Evolutionary conservation across 2,113 vertebrate genomes (phyloP).

Genomic region (Takifugu flavidus): DNA sequence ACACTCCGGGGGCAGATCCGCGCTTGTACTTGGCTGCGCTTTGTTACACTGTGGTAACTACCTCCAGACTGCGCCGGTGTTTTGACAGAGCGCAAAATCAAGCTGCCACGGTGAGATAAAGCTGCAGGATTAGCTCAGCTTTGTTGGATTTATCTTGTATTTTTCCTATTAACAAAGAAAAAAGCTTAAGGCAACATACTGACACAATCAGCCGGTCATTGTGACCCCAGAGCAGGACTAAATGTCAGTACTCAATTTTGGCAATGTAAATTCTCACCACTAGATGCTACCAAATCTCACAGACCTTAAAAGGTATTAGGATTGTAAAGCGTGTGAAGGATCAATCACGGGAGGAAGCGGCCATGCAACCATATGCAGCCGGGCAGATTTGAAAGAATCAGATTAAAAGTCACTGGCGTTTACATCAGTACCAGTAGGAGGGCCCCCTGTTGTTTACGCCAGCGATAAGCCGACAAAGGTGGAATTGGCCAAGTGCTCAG

Average conservation of each 20-base stretch:
- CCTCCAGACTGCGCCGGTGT: slow-evolving; percentile 12
- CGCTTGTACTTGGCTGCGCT: slow-evolving; percentile 11
- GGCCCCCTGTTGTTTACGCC: slow-evolving; percentile 61
- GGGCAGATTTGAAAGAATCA: neutral
- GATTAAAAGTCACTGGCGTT: neutral
- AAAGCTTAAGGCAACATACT: neutral
- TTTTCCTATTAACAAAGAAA: neutral
- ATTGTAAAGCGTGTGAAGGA: no score
- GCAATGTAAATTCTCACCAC: no score
- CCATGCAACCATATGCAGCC: no score
- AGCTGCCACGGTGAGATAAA: no score
- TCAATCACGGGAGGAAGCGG: no score
- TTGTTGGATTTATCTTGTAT: neutral
- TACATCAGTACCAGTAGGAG: slow-evolving; percentile 19
- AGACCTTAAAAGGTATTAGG: no score
- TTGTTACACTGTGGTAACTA: neutral
- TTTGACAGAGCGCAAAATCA: no score
- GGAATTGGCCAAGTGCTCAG: slow-evolving; percentile 29
- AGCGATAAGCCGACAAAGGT: slow-evolving; percentile 42
- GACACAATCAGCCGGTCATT: no score
- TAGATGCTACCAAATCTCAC: no score
- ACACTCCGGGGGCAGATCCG: slow-evolving; percentile 16
- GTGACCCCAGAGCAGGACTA: no score
- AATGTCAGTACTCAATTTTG: no score
- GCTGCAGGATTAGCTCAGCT: neutral